Conservation (phyloP, 2,888 invertebrate genomes). For the Thera obeliscata region DNA sequence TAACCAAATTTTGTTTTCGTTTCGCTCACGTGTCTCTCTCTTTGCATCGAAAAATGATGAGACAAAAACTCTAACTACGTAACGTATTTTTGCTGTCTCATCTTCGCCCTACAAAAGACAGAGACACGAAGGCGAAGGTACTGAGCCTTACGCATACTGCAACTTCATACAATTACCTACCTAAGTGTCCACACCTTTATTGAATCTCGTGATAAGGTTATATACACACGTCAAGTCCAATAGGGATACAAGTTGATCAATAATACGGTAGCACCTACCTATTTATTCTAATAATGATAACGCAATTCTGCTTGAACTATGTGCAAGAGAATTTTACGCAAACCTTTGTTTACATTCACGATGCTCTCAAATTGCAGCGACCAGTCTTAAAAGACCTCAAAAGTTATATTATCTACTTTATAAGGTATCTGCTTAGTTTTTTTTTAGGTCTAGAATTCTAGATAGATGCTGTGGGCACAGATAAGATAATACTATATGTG, state of each 20-base stretch:
- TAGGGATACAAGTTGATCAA: constrained; percentile 5
- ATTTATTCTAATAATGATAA: constrained; percentile 5
- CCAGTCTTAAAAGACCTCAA: not conserved
- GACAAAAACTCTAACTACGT: too few species aligned
- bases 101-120: too few species aligned
- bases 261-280: not conserved
- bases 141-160: not conserved
- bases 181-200: not conserved
- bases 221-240: not conserved
- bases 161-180: not conserved
- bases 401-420: not conserved
- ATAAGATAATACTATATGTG: too few species aligned
- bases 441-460: too few species aligned
- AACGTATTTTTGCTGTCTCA: too few species aligned
- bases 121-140: too few species aligned
- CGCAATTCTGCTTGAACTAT: constrained; percentile 8
- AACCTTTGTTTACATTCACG: constrained; percentile 9
- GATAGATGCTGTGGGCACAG: too few species aligned
- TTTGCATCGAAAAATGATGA: too few species aligned
- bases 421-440: too few species aligned
- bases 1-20: too few species aligned
- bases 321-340: constrained; percentile 1
- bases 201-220: not conserved
- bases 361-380: not conserved
- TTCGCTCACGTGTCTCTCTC: too few species aligned